Percentiles rank a stretch among this genome's conserved stretches.
These are phyloP conservation scores for Hafferia zeledoni DNA, from an alignment of 2,797 vertebrate species.

Conservation along the genomic window DNA sequence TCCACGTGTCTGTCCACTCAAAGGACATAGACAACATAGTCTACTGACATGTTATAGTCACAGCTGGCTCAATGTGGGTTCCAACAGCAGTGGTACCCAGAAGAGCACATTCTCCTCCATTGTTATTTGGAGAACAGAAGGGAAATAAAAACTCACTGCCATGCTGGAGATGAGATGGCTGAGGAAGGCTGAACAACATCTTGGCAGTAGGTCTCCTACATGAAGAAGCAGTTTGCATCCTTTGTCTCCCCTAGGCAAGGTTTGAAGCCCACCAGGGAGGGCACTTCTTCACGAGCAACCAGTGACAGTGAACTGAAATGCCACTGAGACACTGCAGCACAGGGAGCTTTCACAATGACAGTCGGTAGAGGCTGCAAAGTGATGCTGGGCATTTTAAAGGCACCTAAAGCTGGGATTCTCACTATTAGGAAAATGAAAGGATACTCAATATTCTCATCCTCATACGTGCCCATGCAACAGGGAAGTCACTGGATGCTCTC, in stretches of 20 bases:
- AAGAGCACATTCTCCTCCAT: not conserved
- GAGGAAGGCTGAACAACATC: not conserved
- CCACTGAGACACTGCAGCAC: not conserved
- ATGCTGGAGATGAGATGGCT: not conserved
- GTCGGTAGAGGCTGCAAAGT: not conserved
- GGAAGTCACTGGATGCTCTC: not conserved
- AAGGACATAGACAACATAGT: not conserved
- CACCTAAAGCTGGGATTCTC: not conserved
- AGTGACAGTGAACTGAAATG: not conserved
- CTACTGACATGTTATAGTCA: fast-evolving
- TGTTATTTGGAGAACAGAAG: not conserved
- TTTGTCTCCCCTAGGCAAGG: not conserved
- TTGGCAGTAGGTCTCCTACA: not conserved
- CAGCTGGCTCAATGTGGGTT: not conserved
- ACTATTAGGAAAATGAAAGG: not conserved
- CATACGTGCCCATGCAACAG: not conserved
- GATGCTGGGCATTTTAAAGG: not conserved
- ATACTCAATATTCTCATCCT: not conserved
- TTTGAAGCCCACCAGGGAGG: not conserved
- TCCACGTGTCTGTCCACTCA: not conserved
- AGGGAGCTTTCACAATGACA: not conserved
- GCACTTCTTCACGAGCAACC: not conserved
- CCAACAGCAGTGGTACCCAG: not conserved
- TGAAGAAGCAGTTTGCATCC: not conserved
- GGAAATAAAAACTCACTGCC: not conserved